Evolutionary conservation across 2,888 invertebrate genomes (phyloP).

Genomic region (Toxonevra muliebris): DNA sequence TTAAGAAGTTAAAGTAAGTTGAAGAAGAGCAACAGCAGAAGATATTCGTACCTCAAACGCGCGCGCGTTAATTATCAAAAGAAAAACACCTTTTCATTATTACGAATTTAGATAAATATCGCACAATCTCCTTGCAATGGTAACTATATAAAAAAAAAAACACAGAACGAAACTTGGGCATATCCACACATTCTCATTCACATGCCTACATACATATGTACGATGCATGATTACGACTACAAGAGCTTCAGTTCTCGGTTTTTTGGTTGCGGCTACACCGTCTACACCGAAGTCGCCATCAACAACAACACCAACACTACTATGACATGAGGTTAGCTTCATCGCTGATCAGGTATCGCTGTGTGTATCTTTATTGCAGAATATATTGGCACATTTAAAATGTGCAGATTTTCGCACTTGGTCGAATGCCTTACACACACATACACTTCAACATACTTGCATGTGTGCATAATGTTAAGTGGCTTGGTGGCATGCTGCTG

Average conservation of each 20-base stretch:
- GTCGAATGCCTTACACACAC: not conserved
- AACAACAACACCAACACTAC: constrained; percentile 10
- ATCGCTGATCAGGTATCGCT: not conserved
- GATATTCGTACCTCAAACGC: not conserved
- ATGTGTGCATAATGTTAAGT: too few relatives aligned
- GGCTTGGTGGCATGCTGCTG: too few relatives aligned
- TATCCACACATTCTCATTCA: not conserved
- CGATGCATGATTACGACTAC: not conserved
- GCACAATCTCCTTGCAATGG: constrained; percentile 1
- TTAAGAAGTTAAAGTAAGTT: too few relatives aligned
- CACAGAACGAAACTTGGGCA: not conserved
- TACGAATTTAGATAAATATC: constrained; percentile 2
- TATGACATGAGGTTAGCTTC: not conserved
- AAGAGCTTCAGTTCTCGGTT: constrained; percentile 15
- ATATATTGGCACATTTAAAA: constrained; percentile 7
- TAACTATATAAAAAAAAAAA: not conserved
- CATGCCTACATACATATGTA: not conserved
- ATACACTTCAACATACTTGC: too few relatives aligned
- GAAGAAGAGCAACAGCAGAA: not conserved
- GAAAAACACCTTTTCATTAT: constrained; percentile 41
- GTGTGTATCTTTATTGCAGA: not conserved
- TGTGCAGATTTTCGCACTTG: constrained; percentile 29
- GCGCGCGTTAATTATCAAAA: constrained; percentile 46
- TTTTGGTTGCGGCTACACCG: constrained; percentile 28
- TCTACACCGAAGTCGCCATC: constrained; percentile 20